Evolutionary conservation across 2,113 vertebrate species (phyloP).

Genomic region (Salvelinus fontinalis): DNA sequence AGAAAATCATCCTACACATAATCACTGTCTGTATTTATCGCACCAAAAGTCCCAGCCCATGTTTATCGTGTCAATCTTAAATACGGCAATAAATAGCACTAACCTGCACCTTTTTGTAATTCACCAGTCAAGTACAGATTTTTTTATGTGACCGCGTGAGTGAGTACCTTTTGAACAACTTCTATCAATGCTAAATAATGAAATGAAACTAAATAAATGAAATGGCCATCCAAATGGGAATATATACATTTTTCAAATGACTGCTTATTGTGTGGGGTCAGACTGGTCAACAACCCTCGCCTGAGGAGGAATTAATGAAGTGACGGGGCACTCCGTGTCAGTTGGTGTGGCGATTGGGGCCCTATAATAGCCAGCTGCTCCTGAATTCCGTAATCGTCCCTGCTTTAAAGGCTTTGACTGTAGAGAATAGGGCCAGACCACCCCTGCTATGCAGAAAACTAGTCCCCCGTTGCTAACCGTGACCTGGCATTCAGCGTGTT

Average conservation of each 20-base stretch:
- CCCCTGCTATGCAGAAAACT: conserved; percentile 31
- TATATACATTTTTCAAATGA: not conserved
- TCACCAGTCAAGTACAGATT: no score
- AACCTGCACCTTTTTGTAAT: no score
- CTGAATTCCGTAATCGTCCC: not conserved
- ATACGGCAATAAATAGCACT: no score
- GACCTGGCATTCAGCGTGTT: conserved; percentile 13
- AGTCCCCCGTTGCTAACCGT: conserved; percentile 32
- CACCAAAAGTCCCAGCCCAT: no score
- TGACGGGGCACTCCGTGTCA: conserved; percentile 3
- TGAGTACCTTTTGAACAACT: no score
- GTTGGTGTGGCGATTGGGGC: conserved; percentile 7
- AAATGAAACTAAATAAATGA: no score
- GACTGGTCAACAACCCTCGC: not conserved
- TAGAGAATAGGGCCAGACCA: conserved; percentile 13
- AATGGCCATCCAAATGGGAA: no score
- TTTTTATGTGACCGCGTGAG: no score
- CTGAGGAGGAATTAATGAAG: conserved; percentile 22
- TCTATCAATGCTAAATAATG: no score
- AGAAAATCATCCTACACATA: no score
- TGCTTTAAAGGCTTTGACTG: conserved; percentile 29
- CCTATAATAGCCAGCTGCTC: conserved; percentile 36
- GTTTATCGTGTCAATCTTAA: no score
- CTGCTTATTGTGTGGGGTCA: conserved; percentile 5
- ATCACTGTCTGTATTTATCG: no score